Conservation (phyloP, 2,797 vertebrate genomes). For the Vireo griseus region DNA sequence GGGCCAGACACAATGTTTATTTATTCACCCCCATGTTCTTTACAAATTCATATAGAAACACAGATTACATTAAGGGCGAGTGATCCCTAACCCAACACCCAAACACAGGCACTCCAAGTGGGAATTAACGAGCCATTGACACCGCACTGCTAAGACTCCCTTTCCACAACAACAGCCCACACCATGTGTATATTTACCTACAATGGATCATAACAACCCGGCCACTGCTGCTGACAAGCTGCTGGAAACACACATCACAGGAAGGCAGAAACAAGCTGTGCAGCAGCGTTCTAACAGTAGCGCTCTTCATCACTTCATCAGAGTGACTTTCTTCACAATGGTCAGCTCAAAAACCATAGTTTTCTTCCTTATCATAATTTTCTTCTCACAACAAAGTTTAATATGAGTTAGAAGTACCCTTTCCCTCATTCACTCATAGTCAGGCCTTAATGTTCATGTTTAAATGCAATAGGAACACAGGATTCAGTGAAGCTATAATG, state of each 20-base stretch:
- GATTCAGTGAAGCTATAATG: slow-evolving; percentile 21
- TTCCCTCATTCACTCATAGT: neutral
- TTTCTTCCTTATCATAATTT: neutral
- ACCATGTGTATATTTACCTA: neutral
- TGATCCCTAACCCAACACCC: neutral
- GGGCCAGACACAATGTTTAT: neutral
- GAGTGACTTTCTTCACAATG: neutral
- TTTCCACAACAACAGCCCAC: neutral
- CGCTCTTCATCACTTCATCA: neutral
- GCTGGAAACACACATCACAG: neutral
- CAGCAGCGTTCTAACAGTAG: neutral
- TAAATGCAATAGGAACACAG: slow-evolving; percentile 32
- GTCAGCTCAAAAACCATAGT: neutral
- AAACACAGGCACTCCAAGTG: neutral
- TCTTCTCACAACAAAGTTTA: neutral
- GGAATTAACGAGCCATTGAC: neutral
- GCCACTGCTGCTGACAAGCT: neutral
- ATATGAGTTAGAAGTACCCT: neutral
- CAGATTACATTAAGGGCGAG: neutral
- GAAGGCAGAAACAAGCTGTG: neutral
- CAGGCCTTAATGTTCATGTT: slow-evolving; percentile 3
- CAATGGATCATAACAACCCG: neutral
- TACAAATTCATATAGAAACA: neutral
- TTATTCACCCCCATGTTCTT: neutral
- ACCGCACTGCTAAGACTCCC: neutral